These are phyloP conservation scores for Phalera bucephala DNA, from an alignment of 2,888 invertebrate genomes.

Conservation along the genomic window DNA sequence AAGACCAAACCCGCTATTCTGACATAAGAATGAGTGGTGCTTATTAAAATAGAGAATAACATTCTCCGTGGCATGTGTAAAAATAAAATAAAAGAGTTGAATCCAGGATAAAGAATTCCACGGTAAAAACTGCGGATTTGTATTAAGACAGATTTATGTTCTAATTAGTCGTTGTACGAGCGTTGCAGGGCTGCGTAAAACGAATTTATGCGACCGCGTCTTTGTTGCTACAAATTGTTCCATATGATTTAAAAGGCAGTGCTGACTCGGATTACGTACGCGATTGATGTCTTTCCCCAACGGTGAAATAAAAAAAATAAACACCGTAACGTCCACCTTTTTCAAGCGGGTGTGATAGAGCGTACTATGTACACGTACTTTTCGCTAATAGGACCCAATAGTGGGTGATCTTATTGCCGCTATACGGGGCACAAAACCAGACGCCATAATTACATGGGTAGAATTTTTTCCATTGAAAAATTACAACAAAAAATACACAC, in stretches of 20 bases:
- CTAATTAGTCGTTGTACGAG: conserved; percentile 66
- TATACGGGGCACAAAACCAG: too few species aligned
- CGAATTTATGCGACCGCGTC: conserved; percentile 69
- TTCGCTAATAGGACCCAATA: too few species aligned
- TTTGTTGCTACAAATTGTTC: conserved; percentile 64
- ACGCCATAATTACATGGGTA: too few species aligned
- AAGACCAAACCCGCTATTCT: neutral
- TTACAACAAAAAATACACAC: too few species aligned
- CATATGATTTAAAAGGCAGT: conserved; percentile 58
- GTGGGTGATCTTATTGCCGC: too few species aligned
- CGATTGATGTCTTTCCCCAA: conserved; percentile 20
- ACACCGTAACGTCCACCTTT: too few species aligned
- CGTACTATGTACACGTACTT: too few species aligned
- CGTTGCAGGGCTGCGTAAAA: conserved; percentile 60
- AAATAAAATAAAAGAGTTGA: conserved; percentile 25
- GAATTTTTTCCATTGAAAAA: too few species aligned
- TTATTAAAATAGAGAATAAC: neutral
- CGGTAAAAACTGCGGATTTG: conserved; percentile 63
- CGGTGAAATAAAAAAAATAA: neutral
- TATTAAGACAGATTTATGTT: conserved; percentile 74
- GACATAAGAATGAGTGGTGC: neutral
- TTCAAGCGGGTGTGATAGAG: too few species aligned
- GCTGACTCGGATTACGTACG: conserved; percentile 38
- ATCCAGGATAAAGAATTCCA: conserved; percentile 38
- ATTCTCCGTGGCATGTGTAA: conserved; percentile 2